A percentile compares a stretch with the other conserved stretches of the same genome.
Evolutionary conservation across 2,113 vertebrate genomes (phyloP).

Genomic region (Lipotes vexillifer): DNA sequence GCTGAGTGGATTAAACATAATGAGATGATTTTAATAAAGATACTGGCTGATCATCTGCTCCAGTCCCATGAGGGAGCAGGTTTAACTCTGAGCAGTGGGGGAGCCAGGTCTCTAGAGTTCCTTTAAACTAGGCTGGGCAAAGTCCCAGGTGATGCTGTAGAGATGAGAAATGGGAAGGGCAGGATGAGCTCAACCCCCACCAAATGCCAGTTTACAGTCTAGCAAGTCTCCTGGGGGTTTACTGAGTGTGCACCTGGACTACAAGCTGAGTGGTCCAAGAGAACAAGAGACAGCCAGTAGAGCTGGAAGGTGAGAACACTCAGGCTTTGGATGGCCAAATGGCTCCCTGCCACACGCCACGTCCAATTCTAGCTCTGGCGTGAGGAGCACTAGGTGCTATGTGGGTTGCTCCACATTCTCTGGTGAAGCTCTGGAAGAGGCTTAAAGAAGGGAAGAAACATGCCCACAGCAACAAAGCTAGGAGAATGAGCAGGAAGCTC

Average conservation of each 20-base stretch:
- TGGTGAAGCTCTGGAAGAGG: background rate
- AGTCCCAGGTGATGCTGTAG: background rate
- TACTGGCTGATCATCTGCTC: slow-evolving; percentile 20
- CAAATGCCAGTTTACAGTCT: background rate
- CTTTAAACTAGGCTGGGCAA: slow-evolving; percentile 34
- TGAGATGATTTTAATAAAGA: slow-evolving; percentile 36
- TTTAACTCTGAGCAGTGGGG: slow-evolving; percentile 37
- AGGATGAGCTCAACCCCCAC: background rate
- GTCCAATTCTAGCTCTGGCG: background rate
- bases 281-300: background rate
- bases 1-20: slow-evolving; percentile 27
- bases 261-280: background rate
- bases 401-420: background rate
- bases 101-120: slow-evolving; percentile 12
- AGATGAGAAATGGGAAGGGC: background rate
- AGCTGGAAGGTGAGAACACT: background rate
- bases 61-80: slow-evolving; percentile 23
- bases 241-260: background rate
- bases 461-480: background rate
- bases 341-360: background rate
- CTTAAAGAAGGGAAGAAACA: background rate
- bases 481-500: background rate
- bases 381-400: background rate
- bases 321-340: background rate
- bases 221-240: background rate